phyloP scores from a whole-genome alignment of 1,140 invertebrate genomes.

The Anoplolepis gracilipes region DNA sequence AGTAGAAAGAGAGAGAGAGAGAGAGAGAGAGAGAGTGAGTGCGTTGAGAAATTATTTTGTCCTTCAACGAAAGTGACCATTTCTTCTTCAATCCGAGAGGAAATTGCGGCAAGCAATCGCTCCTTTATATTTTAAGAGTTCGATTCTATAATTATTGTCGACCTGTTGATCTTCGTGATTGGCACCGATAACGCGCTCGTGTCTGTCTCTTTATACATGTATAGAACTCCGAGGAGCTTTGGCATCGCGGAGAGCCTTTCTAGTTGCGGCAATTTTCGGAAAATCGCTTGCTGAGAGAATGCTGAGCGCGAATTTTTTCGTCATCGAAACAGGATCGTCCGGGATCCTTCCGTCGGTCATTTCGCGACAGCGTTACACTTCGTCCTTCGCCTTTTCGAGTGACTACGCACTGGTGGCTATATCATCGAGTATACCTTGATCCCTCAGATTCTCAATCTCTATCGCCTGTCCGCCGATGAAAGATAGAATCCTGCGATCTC shows the following conservation, averaged over 20 bases:
- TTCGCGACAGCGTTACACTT: constrained; percentile 35
- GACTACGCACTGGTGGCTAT: constrained; percentile 48
- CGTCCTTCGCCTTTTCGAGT: constrained; percentile 53
- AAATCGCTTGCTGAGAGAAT: constrained; percentile 3
- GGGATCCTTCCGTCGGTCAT: not conserved
- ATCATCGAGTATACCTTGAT: constrained; percentile 29
- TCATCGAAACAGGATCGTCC: not conserved
- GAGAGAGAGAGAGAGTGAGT: not conserved
- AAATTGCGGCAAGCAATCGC: not conserved
- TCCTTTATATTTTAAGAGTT: not conserved
- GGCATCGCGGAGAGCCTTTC: not conserved
- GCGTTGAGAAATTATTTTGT: constrained; percentile 21
- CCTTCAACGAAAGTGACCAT: not conserved
- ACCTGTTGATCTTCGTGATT: not conserved
- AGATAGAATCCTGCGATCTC: constrained; percentile 50
- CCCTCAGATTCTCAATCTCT: constrained; percentile 53
- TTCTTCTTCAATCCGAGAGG: not conserved
- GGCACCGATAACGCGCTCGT: not conserved
- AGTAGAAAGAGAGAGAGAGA: not conserved
- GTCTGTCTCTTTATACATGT: no score
- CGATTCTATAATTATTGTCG: constrained; percentile 30
- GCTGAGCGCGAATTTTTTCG: not conserved
- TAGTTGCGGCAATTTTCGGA: not conserved
- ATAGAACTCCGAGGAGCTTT: constrained; percentile 2
- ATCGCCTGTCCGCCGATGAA: constrained; percentile 41